Base-by-base conservation (phyloP, 1,140 invertebrate species). In the Drosophila sp. region DNA sequence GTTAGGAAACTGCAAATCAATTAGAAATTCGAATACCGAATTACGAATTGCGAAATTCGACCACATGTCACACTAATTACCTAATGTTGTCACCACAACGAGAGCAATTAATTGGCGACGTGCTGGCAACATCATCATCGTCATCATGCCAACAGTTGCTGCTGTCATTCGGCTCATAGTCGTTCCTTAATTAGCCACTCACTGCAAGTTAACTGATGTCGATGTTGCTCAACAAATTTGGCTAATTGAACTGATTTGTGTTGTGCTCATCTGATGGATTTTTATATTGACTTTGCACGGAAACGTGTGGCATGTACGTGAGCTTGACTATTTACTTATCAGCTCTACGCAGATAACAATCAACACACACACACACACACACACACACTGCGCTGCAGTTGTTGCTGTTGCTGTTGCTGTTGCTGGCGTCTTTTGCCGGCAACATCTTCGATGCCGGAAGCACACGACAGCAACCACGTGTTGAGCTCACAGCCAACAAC, bases 31-130 rank as follows among this genome's bases (percentile, higher is more conserved):
- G n/a, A n/a, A n/a, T n/a, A n/a, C n/a, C n/a, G n/a, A n/a, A n/a
- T n/a, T n/a, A n/a, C n/a, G n/a, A n/a, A n/a, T n/a, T n/a, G n/a
- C n/a, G n/a, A 43, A 25, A 58, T 57, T 29, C 36, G 38, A 41
- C 53, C 66, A 38, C 61, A 57, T 53, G 38, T 56, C 54, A 45
- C 58, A 78, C 82, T 87, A 89, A 87, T 87, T 87, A 87, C 82
- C 83, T 89, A 87, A 87, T 89, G 83, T 82, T 87, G 83, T 82
- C 79, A 66, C 79, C 82, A 89, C 82, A 82, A 87, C 67, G 64
- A 89, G 72, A 36, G 83, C 72, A 87, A 89, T 87, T 87, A 87
- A 89, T 78, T 89, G 76, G 9, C 69, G 81, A 89, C 82, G 82
- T 86, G 82, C 54, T 46, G 41, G 43, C 66, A 63, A 63, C 64